These are phyloP conservation scores for Bubo blakistoni DNA, from an alignment of 2,113 vertebrate genomes.

Conservation along the genomic window DNA sequence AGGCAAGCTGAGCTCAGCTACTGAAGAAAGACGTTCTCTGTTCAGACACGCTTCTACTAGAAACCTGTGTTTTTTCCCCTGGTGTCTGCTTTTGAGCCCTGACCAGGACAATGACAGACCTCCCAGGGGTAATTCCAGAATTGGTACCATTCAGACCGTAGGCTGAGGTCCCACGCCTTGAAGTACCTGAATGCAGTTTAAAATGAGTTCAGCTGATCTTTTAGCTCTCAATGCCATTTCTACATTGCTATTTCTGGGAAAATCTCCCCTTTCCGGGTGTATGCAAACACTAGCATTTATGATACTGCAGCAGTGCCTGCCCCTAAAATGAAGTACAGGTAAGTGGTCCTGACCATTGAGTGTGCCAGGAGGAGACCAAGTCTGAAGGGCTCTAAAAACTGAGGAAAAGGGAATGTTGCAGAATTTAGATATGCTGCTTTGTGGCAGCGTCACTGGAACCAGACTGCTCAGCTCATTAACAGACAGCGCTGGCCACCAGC, in stretches of 20 bases:
- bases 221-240: neutral
- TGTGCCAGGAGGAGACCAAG: neutral
- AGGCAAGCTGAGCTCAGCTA: neutral
- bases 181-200: neutral
- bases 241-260: neutral
- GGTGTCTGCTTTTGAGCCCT: neutral
- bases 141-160: rapidly evolving
- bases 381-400: neutral
- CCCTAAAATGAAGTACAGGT: neutral
- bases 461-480: rapidly evolving
- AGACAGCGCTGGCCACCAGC: neutral
- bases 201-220: neutral
- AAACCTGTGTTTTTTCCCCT: neutral
- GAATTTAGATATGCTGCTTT: neutral
- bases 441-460: neutral
- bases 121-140: neutral
- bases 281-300: too few species aligned
- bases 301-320: neutral
- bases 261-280: neutral
- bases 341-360: neutral
- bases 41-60: neutral
- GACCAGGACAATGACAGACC: neutral
- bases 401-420: neutral
- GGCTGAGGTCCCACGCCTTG: neutral
- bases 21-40: neutral